Evolutionary conservation across 2,113 vertebrate species (phyloP).

Genomic region (Sphyrna mokarran): DNA sequence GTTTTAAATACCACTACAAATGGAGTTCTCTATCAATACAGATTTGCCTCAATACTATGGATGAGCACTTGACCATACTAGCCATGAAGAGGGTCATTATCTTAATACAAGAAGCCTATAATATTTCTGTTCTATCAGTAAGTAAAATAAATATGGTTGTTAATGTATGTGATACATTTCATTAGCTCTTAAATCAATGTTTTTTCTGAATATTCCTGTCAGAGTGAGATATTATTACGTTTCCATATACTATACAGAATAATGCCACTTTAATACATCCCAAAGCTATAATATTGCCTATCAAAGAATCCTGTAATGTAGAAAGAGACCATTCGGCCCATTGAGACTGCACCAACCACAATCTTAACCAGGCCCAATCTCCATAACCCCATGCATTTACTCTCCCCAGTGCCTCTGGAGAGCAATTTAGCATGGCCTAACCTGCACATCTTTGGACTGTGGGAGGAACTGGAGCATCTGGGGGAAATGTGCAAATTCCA

Average conservation of each 20-base stretch:
- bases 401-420: too few species aligned
- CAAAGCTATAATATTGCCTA: background rate
- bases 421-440: too few species aligned
- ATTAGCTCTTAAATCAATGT: background rate
- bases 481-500: too few species aligned
- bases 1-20: background rate
- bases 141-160: conserved; percentile 9
- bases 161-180: conserved; percentile 2
- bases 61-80: conserved; percentile 12
- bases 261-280: background rate
- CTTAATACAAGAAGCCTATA: background rate
- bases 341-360: too few species aligned
- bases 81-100: background rate
- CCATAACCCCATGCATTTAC: too few species aligned
- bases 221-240: background rate
- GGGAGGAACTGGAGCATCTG: too few species aligned
- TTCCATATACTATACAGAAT: background rate
- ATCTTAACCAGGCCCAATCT: too few species aligned
- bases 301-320: too few species aligned
- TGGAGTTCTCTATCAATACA: background rate
- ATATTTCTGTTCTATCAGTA: background rate
- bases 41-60: conserved; percentile 7
- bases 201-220: background rate
- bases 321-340: too few species aligned
- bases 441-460: too few species aligned